Conservation (phyloP, 2,888 invertebrate genomes). For the Phoenoteleia sp. region DNA sequence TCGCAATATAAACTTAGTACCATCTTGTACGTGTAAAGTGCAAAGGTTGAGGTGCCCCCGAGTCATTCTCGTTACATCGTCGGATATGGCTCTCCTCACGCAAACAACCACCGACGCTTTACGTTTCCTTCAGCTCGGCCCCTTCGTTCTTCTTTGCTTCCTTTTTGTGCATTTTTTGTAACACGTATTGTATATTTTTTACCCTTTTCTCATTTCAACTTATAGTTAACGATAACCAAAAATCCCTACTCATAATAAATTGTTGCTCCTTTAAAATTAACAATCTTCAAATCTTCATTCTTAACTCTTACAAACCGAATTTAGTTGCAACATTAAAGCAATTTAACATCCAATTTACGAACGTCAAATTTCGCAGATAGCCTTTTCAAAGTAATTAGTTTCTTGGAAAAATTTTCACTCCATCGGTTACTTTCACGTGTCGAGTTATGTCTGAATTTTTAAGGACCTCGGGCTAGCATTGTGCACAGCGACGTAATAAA, state of each 20-base stretch:
- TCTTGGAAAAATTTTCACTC: constrained; percentile 6
- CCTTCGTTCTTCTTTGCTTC: background rate
- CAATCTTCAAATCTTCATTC: too few species aligned
- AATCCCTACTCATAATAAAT: too few species aligned
- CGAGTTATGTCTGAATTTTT: constrained; percentile 7
- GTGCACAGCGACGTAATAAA: constrained; percentile 40
- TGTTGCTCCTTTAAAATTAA: too few species aligned
- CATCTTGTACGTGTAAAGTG: constrained; percentile 35
- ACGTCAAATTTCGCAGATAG: too few species aligned
- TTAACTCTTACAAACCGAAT: too few species aligned
- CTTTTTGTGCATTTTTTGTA: constrained; percentile 13
- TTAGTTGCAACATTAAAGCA: too few species aligned
- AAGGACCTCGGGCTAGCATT: constrained; percentile 6
- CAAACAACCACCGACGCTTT: constrained; percentile 41
- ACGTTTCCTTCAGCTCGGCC: constrained; percentile 30
- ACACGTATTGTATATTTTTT: background rate
- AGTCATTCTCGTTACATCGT: constrained; percentile 32
- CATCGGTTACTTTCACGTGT: constrained; percentile 27
- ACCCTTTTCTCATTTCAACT: background rate
- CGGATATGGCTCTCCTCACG: constrained; percentile 38
- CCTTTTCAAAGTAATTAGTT: background rate
- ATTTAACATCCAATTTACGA: too few species aligned
- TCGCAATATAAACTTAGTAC: constrained; percentile 30
- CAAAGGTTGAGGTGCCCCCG: constrained; percentile 34
- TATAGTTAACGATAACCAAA: background rate